Percentiles rank a stretch among this genome's conserved stretches.
Conservation (phyloP, 2,113 vertebrate genomes). For the Aptenodytes patagonicus region DNA sequence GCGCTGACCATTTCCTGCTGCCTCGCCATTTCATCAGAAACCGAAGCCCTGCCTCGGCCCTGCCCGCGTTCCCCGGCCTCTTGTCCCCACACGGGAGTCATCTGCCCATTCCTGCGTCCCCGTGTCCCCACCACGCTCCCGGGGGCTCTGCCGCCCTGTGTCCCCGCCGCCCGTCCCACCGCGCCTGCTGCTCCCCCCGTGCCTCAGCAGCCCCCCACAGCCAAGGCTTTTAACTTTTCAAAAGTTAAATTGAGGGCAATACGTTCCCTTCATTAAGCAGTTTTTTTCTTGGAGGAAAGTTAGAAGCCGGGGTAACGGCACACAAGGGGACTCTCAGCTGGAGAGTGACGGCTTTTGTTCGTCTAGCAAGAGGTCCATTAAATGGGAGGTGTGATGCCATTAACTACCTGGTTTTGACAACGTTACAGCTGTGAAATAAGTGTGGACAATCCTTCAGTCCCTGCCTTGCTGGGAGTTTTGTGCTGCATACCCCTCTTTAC, state of each 20-base stretch:
- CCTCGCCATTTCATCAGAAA: too few relatives aligned
- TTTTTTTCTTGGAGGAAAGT: neutral
- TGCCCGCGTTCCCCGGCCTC: neutral
- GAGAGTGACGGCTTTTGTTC: neutral
- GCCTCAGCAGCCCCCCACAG: neutral
- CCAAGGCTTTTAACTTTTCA: neutral
- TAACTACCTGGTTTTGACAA: neutral
- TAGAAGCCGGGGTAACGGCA: neutral
- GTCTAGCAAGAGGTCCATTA: neutral
- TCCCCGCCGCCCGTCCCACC: neutral
- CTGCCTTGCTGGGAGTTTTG: neutral
- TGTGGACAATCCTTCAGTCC: neutral
- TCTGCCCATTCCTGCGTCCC: neutral
- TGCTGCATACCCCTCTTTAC: neutral
- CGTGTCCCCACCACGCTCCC: accelerated
- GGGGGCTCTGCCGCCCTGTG: accelerated
- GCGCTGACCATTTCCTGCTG: neutral
- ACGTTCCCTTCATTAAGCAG: neutral
- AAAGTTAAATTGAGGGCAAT: neutral
- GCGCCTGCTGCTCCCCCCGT: neutral
- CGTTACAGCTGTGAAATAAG: neutral
- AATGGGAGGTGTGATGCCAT: neutral
- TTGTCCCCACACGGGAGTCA: neutral
- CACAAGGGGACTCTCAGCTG: neutral
- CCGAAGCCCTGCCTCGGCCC: neutral